Percentiles rank a stretch among this genome's conserved stretches.
phyloP scores from a whole-genome alignment of 2,888 invertebrate genomes.

The Eupsilia transversa region DNA sequence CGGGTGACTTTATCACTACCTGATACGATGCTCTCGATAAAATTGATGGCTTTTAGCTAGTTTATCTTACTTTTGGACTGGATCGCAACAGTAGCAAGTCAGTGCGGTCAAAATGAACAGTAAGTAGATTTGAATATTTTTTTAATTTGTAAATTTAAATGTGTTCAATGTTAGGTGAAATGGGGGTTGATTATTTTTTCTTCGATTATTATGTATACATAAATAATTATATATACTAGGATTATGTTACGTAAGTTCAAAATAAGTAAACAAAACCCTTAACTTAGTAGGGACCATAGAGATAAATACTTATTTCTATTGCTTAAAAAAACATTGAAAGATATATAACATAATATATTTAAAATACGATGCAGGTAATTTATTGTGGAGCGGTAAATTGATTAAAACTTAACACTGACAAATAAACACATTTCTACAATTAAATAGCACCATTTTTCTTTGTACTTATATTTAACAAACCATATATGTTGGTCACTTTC shows the following conservation, averaged over 20 bases:
- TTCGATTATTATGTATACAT: too few relatives aligned
- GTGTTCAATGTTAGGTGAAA: too few relatives aligned
- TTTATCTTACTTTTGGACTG: conserved; percentile 78
- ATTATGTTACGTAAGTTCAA: background rate
- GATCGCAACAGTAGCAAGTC: conserved; percentile 77
- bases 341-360: too few relatives aligned
- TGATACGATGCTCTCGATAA: conserved; percentile 84
- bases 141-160: background rate
- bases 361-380: too few relatives aligned
- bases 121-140: conserved; percentile 73
- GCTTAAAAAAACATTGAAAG: too few relatives aligned
- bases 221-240: too few relatives aligned
- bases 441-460: background rate
- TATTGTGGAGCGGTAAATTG: background rate
- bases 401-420: background rate
- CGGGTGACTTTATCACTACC: conserved; percentile 77
- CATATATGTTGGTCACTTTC: background rate
- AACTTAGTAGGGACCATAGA: too few relatives aligned
- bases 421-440: background rate
- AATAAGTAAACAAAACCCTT: too few relatives aligned
- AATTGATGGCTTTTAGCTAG: conserved; percentile 78
- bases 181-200: too few relatives aligned
- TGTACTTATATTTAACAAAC: background rate
- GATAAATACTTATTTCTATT: too few relatives aligned
- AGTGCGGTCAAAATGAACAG: conserved; percentile 84